Evolutionary conservation across 2,113 vertebrate species (phyloP).

Genomic region (Oreocharis arfaki): DNA sequence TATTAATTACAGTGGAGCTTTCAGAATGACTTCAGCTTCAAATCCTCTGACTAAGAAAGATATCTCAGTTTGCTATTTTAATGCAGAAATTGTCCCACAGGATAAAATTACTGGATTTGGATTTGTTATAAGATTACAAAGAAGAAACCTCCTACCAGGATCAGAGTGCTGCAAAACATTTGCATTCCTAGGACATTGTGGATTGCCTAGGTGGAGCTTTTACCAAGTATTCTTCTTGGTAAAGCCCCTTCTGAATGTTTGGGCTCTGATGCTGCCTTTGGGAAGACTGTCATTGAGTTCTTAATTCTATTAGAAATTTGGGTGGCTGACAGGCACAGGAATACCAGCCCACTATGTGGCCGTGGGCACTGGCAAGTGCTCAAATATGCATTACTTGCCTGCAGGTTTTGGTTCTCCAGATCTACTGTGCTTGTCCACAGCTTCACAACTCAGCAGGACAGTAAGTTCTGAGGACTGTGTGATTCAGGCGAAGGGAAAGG

Average conservation of each 20-base stretch:
- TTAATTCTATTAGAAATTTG: background rate
- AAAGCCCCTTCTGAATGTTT: background rate
- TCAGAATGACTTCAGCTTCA: background rate
- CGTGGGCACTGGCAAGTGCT: background rate
- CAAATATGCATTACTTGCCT: background rate
- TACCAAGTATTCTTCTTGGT: background rate
- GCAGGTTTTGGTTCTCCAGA: background rate
- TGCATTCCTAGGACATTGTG: background rate
- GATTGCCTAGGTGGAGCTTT: slow-evolving; percentile 3
- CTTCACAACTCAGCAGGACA: background rate
- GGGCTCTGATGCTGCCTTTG: background rate
- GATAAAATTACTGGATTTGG: background rate
- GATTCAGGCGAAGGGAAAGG: background rate
- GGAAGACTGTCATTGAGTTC: background rate
- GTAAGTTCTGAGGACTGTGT: background rate
- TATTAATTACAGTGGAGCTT: background rate
- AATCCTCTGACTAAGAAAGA: background rate
- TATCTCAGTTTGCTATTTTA: background rate
- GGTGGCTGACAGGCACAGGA: background rate
- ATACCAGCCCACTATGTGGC: background rate
- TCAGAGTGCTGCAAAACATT: slow-evolving; percentile 4
- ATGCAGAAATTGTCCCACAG: background rate
- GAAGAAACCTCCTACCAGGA: background rate
- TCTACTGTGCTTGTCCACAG: background rate
- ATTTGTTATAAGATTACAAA: background rate